Percentiles rank a stretch among this genome's conserved stretches.
phyloP scores from a whole-genome alignment of 2,797 vertebrate genomes.

The Synanceia verrucosa region DNA sequence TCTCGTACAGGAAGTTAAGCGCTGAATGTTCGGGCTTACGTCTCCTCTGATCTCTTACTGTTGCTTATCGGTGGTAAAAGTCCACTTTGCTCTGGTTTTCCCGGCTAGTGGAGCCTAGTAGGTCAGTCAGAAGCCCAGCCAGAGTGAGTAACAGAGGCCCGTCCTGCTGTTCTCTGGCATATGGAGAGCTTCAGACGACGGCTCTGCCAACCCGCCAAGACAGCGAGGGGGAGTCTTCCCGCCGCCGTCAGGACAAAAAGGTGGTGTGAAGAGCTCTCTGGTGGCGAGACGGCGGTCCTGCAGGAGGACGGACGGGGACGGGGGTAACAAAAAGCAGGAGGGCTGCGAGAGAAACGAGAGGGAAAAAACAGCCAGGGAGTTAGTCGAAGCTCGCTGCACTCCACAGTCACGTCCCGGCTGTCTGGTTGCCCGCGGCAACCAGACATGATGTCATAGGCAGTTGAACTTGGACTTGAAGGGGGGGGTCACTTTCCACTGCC shows the following conservation, averaged over 20 bases:
- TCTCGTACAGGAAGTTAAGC: too few relatives aligned
- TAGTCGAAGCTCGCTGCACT: constrained; percentile 79
- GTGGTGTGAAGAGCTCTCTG: constrained; percentile 77
- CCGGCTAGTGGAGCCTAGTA: constrained; percentile 70
- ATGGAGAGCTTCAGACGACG: constrained; percentile 72
- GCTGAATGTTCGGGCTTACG: too few relatives aligned
- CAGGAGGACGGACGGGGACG: constrained; percentile 47
- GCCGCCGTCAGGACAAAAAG: constrained; percentile 60
- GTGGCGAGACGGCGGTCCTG: constrained; percentile 63
- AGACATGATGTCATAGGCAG: constrained; percentile 95
- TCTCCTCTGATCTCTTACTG: constrained; percentile 45
- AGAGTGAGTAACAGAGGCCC: constrained; percentile 68
- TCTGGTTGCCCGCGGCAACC: constrained; percentile 91
- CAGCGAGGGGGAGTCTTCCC: constrained; percentile 58
- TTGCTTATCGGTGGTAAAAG: constrained; percentile 56
- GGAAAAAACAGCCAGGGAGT: constrained; percentile 66
- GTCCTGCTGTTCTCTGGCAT: constrained; percentile 80
- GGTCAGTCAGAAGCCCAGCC: constrained; percentile 70
- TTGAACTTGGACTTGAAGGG: constrained; percentile 88
- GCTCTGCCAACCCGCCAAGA: constrained; percentile 75
- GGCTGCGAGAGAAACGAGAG: constrained; percentile 42
- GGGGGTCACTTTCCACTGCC: constrained; percentile 80
- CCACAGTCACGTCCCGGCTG: constrained; percentile 89
- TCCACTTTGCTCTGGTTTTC: constrained; percentile 42
- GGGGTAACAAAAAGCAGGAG: constrained; percentile 51